phyloP scores from a whole-genome alignment of 2,113 vertebrate genomes.

The Dolichotis patagonum region DNA sequence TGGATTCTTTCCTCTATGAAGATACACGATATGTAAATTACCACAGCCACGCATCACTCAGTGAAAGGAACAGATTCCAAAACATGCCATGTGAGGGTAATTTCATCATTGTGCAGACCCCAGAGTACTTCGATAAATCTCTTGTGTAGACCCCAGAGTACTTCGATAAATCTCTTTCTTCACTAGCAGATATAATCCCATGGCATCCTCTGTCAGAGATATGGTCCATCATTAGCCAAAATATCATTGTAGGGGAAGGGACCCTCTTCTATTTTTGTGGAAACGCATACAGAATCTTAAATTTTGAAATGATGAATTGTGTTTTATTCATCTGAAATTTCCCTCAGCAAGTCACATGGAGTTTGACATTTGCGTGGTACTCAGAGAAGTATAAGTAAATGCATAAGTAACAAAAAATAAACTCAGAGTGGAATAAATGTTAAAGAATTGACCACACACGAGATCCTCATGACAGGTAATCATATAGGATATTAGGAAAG shows the following conservation, averaged over 20 bases:
- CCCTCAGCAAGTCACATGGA: background rate
- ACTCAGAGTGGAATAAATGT: background rate
- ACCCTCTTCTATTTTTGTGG: background rate
- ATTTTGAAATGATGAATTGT: background rate
- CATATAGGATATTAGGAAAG: background rate
- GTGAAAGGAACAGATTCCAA: background rate
- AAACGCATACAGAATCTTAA: background rate
- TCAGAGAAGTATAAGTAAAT: background rate
- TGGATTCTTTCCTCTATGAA: background rate
- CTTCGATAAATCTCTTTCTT: background rate
- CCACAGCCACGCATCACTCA: background rate
- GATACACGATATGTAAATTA: background rate
- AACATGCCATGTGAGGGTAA: background rate
- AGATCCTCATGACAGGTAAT: background rate
- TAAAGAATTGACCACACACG: background rate
- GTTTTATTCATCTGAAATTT: background rate
- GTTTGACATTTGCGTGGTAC: background rate
- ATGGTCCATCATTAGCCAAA: background rate
- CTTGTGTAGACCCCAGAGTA: background rate
- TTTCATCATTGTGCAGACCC: background rate
- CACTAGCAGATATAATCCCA: no score
- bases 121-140: background rate
- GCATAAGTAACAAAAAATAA: background rate
- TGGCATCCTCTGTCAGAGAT: background rate
- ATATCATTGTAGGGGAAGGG: background rate